A percentile compares a stretch with the other conserved stretches of the same genome.
Conservation (phyloP, 2,888 invertebrate genomes). For the Chloromyia formosa region DNA sequence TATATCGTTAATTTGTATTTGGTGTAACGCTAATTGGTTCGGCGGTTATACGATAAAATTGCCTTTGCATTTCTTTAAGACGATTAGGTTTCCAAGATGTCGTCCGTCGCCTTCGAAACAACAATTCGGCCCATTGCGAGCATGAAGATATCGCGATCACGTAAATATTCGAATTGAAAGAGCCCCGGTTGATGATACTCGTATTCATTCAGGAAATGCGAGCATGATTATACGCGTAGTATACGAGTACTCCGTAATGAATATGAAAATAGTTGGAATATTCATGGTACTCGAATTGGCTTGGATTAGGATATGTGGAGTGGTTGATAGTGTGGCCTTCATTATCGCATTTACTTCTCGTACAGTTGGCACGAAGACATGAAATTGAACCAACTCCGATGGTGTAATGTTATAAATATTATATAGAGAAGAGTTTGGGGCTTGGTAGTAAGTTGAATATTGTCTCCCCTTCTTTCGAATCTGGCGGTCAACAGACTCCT, state of each 20-base stretch:
- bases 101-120: neutral
- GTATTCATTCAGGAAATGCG: neutral
- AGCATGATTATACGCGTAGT: no score
- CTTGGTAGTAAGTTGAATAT: no score
- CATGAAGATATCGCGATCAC: neutral
- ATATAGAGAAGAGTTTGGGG: no score
- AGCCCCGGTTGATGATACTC: neutral
- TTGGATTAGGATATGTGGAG: neutral
- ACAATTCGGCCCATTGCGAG: neutral
- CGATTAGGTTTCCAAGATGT: neutral
- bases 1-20: slow-evolving; percentile 46
- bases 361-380: neutral
- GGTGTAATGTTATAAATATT: no score
- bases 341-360: slow-evolving; percentile 22
- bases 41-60: slow-evolving; percentile 45
- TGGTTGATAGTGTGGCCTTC: neutral
- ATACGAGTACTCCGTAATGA: neutral
- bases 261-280: slow-evolving; percentile 19
- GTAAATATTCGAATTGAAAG: neutral
- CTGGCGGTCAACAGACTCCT: no score
- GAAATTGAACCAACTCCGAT: no score
- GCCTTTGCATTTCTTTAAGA: slow-evolving; percentile 25
- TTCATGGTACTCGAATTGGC: slow-evolving; percentile 13
- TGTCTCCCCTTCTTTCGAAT: no score
- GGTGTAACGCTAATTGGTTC: slow-evolving; percentile 47